These are phyloP conservation scores for Zoanthus sansibaricus DNA, from an alignment of 92 coral and sea anemone species.

Conservation along the genomic window DNA sequence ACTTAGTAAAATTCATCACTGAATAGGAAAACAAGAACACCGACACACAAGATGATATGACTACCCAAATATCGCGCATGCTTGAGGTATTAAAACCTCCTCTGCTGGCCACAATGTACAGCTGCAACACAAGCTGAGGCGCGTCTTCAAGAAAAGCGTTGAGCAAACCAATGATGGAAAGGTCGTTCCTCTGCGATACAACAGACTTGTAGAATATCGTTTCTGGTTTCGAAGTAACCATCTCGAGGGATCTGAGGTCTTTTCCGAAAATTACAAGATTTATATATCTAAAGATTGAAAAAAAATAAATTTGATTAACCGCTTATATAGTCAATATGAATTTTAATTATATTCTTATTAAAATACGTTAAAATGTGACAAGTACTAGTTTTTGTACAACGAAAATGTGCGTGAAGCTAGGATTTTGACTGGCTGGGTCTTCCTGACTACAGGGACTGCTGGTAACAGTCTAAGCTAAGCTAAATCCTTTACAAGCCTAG, in stretches of 20 bases:
- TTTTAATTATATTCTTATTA: too few species aligned
- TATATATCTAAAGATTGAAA: neutral
- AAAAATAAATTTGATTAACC: neutral
- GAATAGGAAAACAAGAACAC: slow-evolving; percentile 44
- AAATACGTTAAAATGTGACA: too few species aligned
- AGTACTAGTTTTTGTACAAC: too few species aligned
- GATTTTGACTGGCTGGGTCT: too few species aligned
- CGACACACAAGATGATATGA: slow-evolving; percentile 37
- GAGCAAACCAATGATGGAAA: slow-evolving; percentile 42
- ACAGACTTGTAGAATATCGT: slow-evolving; percentile 5
- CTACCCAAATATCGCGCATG: slow-evolving; percentile 37
- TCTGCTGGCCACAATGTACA: slow-evolving; percentile 50
- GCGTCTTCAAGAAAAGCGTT: slow-evolving; percentile 64
- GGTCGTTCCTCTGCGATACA: slow-evolving; percentile 37
- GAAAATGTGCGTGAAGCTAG: too few species aligned
- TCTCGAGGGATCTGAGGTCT: neutral
- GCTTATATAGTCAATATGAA: too few species aligned
- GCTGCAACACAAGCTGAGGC: slow-evolving; percentile 65
- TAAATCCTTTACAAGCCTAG: too few species aligned
- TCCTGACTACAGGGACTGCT: too few species aligned
- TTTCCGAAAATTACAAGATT: neutral
- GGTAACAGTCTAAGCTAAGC: too few species aligned
- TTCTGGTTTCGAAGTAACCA: neutral
- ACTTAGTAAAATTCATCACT: slow-evolving; percentile 20
- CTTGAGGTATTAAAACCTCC: slow-evolving; percentile 34